These are phyloP conservation scores for Drosophila putrida DNA, from an alignment of 2,888 invertebrate genomes.

Conservation along the genomic window DNA sequence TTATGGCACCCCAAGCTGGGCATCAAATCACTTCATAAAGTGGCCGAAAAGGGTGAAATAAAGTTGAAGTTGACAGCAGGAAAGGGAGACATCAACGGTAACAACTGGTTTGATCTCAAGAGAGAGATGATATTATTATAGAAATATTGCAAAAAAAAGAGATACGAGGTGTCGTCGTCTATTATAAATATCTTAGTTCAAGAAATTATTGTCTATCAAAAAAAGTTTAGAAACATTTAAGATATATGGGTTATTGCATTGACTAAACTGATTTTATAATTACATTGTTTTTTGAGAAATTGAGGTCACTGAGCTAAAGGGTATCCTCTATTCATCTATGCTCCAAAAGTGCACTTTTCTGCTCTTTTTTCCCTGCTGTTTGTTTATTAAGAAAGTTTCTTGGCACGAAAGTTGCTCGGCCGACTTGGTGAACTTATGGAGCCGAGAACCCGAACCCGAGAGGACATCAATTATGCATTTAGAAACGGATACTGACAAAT, in stretches of 20 bases:
- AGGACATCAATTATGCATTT: constrained; percentile 61
- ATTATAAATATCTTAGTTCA: neutral
- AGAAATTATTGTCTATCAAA: too few species aligned
- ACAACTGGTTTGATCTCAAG: neutral
- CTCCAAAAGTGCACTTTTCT: neutral
- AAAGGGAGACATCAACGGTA: neutral
- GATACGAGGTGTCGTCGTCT: neutral
- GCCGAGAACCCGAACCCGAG: neutral
- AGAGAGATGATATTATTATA: neutral
- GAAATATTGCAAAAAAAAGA: neutral
- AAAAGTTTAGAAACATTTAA: too few species aligned
- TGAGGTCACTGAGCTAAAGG: neutral
- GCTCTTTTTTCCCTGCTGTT: neutral
- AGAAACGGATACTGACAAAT: constrained; percentile 31
- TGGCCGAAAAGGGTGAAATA: constrained; percentile 14
- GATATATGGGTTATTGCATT: too few species aligned
- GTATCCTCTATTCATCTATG: neutral
- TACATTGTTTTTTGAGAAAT: too few species aligned
- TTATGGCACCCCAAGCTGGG: constrained; percentile 28
- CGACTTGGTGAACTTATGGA: neutral
- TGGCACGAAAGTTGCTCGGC: constrained; percentile 17
- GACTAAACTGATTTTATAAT: too few species aligned
- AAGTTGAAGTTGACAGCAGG: constrained; percentile 5
- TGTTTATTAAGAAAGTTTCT: constrained; percentile 65
- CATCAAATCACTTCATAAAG: constrained; percentile 18